Evolutionary conservation across 92 coral and sea anemone species (phyloP).

Genomic region (Phymanthus crucifer): DNA sequence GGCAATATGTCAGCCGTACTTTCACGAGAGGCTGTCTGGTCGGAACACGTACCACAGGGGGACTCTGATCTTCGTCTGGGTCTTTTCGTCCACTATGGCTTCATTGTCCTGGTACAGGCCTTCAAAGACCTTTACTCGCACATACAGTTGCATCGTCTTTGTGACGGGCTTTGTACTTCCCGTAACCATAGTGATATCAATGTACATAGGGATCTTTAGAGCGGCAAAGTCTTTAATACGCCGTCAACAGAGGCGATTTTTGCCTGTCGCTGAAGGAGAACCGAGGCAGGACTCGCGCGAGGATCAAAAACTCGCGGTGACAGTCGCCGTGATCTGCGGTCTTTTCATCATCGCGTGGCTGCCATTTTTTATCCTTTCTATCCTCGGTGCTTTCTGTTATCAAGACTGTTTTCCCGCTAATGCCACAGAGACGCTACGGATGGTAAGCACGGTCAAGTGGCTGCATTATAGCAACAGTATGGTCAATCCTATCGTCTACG

Average conservation of each 20-base stretch:
- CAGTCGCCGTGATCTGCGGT: constrained; percentile 46
- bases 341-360: constrained; percentile 71
- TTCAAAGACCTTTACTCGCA: constrained; percentile 17
- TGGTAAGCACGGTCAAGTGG: constrained; percentile 25
- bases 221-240: constrained; percentile 42
- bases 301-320: constrained; percentile 49
- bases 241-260: constrained; percentile 38
- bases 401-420: constrained; percentile 40
- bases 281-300: constrained; percentile 36
- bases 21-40: constrained; percentile 37
- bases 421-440: background rate
- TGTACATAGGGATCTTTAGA: constrained; percentile 51
- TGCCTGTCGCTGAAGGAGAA: background rate
- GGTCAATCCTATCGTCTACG: constrained; percentile 43
- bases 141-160: constrained; percentile 30
- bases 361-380: constrained; percentile 67
- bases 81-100: constrained; percentile 45
- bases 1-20: constrained; percentile 54
- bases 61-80: constrained; percentile 43
- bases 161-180: constrained; percentile 45
- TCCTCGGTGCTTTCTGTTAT: constrained; percentile 50
- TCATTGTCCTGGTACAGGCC: constrained; percentile 46
- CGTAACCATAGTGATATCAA: constrained; percentile 19
- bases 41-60: constrained; percentile 41
- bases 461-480: constrained; percentile 38